phyloP scores from a whole-genome alignment of 2,113 vertebrate genomes.

The Acanthisitta chloris region DNA sequence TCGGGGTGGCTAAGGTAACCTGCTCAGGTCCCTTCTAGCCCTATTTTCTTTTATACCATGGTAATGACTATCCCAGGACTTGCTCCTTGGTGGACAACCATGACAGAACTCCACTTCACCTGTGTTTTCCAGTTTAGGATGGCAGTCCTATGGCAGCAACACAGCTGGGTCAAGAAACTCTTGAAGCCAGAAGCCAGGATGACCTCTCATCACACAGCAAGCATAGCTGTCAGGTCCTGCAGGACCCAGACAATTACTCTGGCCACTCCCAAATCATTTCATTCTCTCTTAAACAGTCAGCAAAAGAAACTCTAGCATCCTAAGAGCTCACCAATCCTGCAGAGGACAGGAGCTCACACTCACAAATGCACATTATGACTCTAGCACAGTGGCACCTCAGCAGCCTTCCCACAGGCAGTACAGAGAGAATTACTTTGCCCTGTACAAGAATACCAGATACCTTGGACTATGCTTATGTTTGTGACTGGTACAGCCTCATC shows the following conservation, averaged over 20 bases:
- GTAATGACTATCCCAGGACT: neutral
- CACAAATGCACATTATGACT: rapidly evolving
- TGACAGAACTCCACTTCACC: neutral
- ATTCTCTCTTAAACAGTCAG: neutral
- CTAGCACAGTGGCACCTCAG: neutral
- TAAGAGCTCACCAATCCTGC: neutral
- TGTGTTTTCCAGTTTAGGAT: neutral
- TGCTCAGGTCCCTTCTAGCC: neutral
- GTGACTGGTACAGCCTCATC: neutral
- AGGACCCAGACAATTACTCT: neutral
- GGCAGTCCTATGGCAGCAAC: neutral
- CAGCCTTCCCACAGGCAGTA: neutral
- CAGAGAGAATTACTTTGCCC: neutral
- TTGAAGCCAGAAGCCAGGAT: neutral
- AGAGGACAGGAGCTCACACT: neutral
- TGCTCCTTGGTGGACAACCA: rapidly evolving
- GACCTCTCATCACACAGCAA: neutral
- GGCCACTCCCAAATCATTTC: neutral
- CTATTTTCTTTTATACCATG: neutral
- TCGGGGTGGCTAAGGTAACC: neutral
- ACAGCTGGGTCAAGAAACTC: neutral
- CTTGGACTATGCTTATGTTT: neutral
- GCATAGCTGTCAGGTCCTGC: neutral
- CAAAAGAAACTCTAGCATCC: neutral
- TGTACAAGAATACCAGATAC: neutral